Base-by-base conservation (phyloP, 1,140 invertebrate genomes). In the Riptortus pedestris region DNA sequence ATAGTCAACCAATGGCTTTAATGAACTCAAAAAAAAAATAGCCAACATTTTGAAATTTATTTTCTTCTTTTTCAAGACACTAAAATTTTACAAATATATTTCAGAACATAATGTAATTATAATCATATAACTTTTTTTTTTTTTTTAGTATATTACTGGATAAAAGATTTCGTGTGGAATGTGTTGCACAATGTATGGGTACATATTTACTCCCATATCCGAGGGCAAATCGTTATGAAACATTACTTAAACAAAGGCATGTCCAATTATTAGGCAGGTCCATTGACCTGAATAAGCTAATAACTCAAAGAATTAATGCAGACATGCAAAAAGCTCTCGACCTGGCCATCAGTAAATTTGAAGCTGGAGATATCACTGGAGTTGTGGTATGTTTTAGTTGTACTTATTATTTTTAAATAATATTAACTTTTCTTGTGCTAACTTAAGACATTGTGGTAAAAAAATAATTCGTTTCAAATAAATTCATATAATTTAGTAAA, bases 261-360 rank as follows among this genome's bases (percentile, higher is more conserved):
- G 93, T 99, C 24, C 91, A 98, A 73, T 77, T 99, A 48, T 79
- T 99, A 27, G 96, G 96, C 31, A 80, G 96, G 27, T 96, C 93
- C 24, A 96, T 99, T 68, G 96, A 99, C 79, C 78, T 99, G 31
- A 98, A 98, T 74, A 90, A 94, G 71, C 77, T 99, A 38, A 93
- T 99, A 60, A 92, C 92, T 0, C 96, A 99, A 73, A 80, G 96
- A 69, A 91, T 99, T 59, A 98, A 98, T 77, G 88, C 90, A 0
- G 89, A 94, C 65, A 88, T 98, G 83, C 91, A 96, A 71, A 94
- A 95, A 72, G 93, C 93, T 28, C 77, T 99, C 18, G 94, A 98
- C 75, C 81, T 94, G 45, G 95, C 95, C 0, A 94, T 99, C 67
- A 90, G 87, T 63, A 91, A 94, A 73, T 99, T 99, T 78, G 95